Evolutionary conservation across 2,113 vertebrate genomes (phyloP), one percentile per base, ranked within the genome.

Genomic region (Glaucidium brasilianum): DNA sequence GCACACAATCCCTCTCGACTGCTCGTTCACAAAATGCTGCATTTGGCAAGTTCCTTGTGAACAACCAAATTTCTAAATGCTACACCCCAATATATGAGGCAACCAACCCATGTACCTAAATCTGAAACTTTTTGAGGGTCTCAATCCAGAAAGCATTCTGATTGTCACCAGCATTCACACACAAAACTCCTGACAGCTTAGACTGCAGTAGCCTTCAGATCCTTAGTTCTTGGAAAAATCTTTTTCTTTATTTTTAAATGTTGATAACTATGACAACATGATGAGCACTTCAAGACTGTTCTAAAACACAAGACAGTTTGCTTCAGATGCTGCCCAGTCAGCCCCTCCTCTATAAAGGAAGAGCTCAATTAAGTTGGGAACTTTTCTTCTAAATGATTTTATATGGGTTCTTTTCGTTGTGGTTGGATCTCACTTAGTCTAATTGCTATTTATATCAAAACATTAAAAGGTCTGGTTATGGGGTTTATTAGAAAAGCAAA

Each of bases 401-500:
- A 71, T 95, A 69, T 18, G n/a, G 1, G 0, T 45, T 73, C 91
- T 79, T 76, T 86, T 8, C 49, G 2, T 78, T 95, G 82, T 68
- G 73, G 96, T 75, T 91, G 67, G 30, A 96, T 95, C 68, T 93
- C 92, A 96, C 94, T 94, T 86, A 92, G 71, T 64, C 52, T 96
- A 88, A 85, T 88, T 94, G 69, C 76, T 96, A 97, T 92, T 95
- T 95, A 94, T 77, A 92, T 80, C 60, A 83, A 94, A 95, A 89
- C 94, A 94, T 87, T 94, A 96, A 91, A 94, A 96, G 60, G 79
- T 80, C 89, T 96, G 90, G 75, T 89, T 88, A 94, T 78, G 78
- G 53, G 86, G 76, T 90, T 97, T 94, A 96, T 88, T 95, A 95
- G 94, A 78, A 96, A 97, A 93, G 85, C 90, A 95, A 97, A 97